Base-by-base conservation (phyloP, 2,888 invertebrate species). In the Aphodius sticticus region DNA sequence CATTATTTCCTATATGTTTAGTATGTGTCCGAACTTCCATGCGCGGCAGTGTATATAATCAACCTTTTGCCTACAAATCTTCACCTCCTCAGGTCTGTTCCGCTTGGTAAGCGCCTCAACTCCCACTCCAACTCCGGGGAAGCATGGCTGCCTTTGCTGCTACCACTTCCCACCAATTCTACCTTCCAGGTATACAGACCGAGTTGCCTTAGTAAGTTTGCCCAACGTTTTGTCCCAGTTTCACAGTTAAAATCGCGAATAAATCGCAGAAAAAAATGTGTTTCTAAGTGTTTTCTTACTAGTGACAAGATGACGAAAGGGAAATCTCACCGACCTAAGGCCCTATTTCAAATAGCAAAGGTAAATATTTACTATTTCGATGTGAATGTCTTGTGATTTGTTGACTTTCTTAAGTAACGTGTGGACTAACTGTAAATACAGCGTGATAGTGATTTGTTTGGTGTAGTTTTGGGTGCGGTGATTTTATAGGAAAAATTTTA, bases 291-390 rank as follows among this genome's bases (percentile, higher is more conserved):
- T 35, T 74, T 35, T 74, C n/a, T 35, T 26, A 36, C 69, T 16
- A 87, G 88, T 79, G 79, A 79, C 76, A 82, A 83, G 82, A 92
- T 92, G 92, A 92, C 92, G 84, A 93, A 93, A 88, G 91, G 92
- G 80, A 93, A 92, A 87, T 87, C 88, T 84, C 91, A 90, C 79
- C 87, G 91, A 86, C 91, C 90, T 82, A 92, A 91, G 86, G 94
- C 95, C 83, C 91, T 95, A 81, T 94, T 92, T 88, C 95, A 95
- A 89, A 93, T 94, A 86, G 93, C 94, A 78, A 95, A 95, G 94
- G 95, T 95, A 88, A 91, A 90, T 86, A 75, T 74, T 16, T 3
- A 26, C 69, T 12, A 16, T 16, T 35, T 6, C 38, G n/a, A 16
- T 38, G 53, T 53, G 53, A 53, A 53, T 53, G 53, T 53, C 12